phyloP scores from a whole-genome alignment of 2,888 invertebrate species.

The Lepidochitona cinerea region DNA sequence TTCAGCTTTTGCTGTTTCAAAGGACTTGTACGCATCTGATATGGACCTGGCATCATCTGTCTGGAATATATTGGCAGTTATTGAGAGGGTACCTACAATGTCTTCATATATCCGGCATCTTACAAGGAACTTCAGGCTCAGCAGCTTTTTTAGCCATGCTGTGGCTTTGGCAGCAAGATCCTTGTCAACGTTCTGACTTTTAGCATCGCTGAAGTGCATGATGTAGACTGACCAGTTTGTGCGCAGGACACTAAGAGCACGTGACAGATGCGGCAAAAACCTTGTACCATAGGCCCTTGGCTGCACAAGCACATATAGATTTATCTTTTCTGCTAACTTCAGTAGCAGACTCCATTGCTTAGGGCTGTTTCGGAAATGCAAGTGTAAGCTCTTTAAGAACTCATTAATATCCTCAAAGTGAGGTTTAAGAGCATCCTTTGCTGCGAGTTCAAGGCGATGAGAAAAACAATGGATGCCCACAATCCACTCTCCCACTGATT shows the following conservation, averaged over 20 bases:
- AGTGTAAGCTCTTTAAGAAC: not conserved
- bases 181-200: not conserved
- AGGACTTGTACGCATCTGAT: not conserved
- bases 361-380: not conserved
- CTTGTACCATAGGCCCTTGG: not conserved
- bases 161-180: not conserved
- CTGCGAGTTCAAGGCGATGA: not conserved
- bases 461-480: not conserved
- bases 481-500: not conserved
- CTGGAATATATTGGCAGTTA: not conserved
- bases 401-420: not conserved
- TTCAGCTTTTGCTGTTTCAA: not conserved
- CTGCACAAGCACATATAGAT: not conserved
- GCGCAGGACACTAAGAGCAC: not conserved
- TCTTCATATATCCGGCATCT: not conserved
- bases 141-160: not conserved
- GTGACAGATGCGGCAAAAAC: not conserved
- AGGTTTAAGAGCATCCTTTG: not conserved
- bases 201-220: not conserved
- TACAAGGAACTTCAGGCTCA: not conserved
- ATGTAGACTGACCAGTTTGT: not conserved
- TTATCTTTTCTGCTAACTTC: not conserved
- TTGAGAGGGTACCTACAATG: not conserved
- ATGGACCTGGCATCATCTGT: not conserved
- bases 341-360: not conserved